phyloP scores from a whole-genome alignment of 2,797 vertebrate species.

The Melanotaenia pygmaea region DNA sequence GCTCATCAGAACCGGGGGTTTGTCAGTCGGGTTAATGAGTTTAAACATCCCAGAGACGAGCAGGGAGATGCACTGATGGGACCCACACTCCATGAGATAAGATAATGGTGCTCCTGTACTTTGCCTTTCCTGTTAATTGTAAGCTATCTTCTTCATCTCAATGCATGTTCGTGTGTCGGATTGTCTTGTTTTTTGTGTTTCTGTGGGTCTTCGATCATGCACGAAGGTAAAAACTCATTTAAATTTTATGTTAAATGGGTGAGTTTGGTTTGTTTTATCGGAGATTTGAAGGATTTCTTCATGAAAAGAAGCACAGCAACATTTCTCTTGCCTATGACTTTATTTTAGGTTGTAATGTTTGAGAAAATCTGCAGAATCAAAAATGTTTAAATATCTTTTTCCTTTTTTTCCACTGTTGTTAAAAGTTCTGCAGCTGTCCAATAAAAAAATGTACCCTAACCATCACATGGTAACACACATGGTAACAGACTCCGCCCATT shows the following conservation, averaged over 20 bases:
- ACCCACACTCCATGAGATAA: constrained; percentile 45
- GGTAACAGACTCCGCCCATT: neutral
- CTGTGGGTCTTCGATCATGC: neutral
- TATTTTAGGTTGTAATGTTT: neutral
- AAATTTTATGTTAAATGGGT: neutral
- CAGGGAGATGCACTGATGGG: constrained; percentile 27
- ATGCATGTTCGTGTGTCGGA: constrained; percentile 33
- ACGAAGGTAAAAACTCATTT: neutral
- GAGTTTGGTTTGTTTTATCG: neutral
- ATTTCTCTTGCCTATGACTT: neutral
- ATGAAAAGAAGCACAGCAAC: neutral
- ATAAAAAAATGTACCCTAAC: too few relatives aligned
- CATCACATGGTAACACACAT: too few relatives aligned
- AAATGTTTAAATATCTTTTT: neutral
- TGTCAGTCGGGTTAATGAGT: constrained; percentile 60
- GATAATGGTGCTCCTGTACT: constrained; percentile 52
- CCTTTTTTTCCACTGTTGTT: too few relatives aligned
- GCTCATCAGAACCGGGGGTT: constrained; percentile 47
- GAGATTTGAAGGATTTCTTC: neutral
- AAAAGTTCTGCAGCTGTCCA: too few relatives aligned
- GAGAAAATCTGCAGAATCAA: neutral
- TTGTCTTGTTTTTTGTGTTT: constrained; percentile 2
- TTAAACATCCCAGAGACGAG: constrained; percentile 31
- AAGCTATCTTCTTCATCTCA: constrained; percentile 4
- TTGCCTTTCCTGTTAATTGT: constrained; percentile 44